Base-by-base conservation (phyloP, 2,888 invertebrate species). In the Dioctria rufipes region DNA sequence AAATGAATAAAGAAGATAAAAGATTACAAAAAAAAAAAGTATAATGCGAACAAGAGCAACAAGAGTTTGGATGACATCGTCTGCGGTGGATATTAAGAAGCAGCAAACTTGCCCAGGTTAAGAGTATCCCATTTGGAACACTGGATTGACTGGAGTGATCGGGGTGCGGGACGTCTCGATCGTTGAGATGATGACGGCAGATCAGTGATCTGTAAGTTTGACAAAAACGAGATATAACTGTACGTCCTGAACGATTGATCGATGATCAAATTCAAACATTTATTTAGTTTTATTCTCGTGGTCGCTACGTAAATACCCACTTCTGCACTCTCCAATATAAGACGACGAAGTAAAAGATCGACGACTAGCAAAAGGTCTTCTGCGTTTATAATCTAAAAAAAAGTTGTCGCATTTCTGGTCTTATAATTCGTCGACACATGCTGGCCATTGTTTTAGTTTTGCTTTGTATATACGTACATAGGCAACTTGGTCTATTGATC, bases 351-450 rank as follows among this genome's bases (percentile, higher is more conserved):
- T 8, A 63, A 63, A 75, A 60, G 73, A 75, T 25, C 63, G 25
- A 25, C 25, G 25, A 25, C 25, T 25, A 25, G 25, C 25, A 25
- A 25, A 25, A 25, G 25, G 25, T 25, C 43, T 42, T 58, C 61
- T 3, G 54, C 46, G 63, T 37, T 58, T 51, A 40, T 37, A 46
- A 5, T 37, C 65, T 46, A 82, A 82, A 82, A 25, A 25, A 82
- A 82, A 82, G 79, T 82, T 82, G 82, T 82, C 80, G 82, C 80
- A 82, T 82, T 82, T 82, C 80, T 82, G 80, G 75, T 82, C 80
- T 82, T 82, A 79, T 82, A 82, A 82, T 82, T 81, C 82, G 77
- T 82, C 82, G 80, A 82, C 82, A 82, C 82, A 82, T 82, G 80
- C 80, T 82, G 78, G 58, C 80, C 82, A 82, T 82, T 80, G 82